A percentile compares a stretch with the other conserved stretches of the same genome.
Conservation (phyloP, 2,888 invertebrate species). For the Lacanobia wlatinum region DNA sequence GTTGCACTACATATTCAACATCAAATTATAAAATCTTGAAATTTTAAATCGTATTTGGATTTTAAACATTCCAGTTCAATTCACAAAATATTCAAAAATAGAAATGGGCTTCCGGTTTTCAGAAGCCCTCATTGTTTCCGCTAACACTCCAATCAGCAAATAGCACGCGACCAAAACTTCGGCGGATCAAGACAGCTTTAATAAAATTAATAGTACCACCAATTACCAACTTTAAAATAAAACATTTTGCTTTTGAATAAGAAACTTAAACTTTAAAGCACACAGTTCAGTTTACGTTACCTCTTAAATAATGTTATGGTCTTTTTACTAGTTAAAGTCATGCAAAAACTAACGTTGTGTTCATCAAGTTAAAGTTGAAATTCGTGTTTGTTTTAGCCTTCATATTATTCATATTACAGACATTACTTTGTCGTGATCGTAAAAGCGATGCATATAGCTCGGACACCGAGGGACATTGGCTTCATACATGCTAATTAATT, state of each 20-base stretch:
- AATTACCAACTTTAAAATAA: no score
- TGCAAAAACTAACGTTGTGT: neutral
- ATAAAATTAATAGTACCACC: neutral
- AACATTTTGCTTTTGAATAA: neutral
- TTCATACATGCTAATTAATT: conserved; percentile 55
- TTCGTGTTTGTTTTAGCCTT: neutral
- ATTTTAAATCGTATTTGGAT: no score
- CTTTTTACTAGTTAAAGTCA: neutral
- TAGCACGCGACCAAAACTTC: neutral
- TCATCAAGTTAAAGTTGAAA: neutral
- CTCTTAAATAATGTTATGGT: neutral
- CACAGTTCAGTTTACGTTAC: conserved; percentile 9
- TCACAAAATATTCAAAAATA: neutral
- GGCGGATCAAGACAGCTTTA: neutral
- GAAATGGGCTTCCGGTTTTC: neutral
- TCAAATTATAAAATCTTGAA: neutral
- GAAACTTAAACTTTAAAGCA: neutral
- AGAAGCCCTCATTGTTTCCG: neutral
- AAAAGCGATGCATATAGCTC: conserved; percentile 46
- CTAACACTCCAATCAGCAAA: conserved; percentile 10
- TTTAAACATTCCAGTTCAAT: neutral
- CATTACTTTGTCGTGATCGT: conserved; percentile 15
- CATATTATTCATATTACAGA: conserved; percentile 30
- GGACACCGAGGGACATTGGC: conserved; percentile 42
- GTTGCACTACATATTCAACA: no score